Conservation (phyloP, 2,797 vertebrate genomes). For the Macroramphosus scolopax region DNA sequence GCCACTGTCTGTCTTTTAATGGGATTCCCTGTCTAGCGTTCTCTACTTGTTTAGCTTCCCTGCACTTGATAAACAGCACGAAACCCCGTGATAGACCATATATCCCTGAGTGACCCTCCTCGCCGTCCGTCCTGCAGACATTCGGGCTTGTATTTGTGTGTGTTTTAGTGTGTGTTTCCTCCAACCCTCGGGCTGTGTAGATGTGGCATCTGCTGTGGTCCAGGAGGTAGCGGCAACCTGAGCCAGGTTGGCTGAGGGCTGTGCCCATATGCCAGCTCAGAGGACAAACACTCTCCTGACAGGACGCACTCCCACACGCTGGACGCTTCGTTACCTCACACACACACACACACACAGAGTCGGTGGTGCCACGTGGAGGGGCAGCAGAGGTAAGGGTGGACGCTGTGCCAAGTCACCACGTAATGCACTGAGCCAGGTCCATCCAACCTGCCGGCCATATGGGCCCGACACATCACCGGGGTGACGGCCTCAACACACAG, state of each 20-base stretch:
- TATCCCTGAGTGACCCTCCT: no score
- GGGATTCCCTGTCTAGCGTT: slow-evolving; percentile 4
- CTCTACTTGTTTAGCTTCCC: not conserved
- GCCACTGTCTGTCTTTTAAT: slow-evolving; percentile 13
- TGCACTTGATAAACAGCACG: no score
- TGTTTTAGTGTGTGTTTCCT: slow-evolving; percentile 9
- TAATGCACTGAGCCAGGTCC: slow-evolving; percentile 53
- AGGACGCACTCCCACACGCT: slow-evolving; percentile 49
- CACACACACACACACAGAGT: slow-evolving; percentile 11
- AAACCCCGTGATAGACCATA: no score
- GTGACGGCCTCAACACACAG: slow-evolving; percentile 5
- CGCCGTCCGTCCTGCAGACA: slow-evolving; percentile 1
- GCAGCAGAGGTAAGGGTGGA: slow-evolving; percentile 40
- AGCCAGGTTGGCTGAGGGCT: slow-evolving; percentile 52
- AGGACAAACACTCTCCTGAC: slow-evolving; percentile 49
- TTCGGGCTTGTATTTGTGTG: slow-evolving; percentile 4
- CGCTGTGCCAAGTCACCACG: slow-evolving; percentile 60
- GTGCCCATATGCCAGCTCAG: slow-evolving; percentile 56
- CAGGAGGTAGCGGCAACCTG: slow-evolving; percentile 52
- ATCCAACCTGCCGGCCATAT: slow-evolving; percentile 54
- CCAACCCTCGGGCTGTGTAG: slow-evolving; percentile 11
- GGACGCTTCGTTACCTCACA: slow-evolving; percentile 42
- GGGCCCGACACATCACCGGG: slow-evolving; percentile 38
- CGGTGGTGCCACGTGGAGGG: slow-evolving; percentile 31
- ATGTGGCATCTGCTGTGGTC: slow-evolving; percentile 52